Conservation (phyloP, 2,888 invertebrate species). For the Chirona hameri region DNA sequence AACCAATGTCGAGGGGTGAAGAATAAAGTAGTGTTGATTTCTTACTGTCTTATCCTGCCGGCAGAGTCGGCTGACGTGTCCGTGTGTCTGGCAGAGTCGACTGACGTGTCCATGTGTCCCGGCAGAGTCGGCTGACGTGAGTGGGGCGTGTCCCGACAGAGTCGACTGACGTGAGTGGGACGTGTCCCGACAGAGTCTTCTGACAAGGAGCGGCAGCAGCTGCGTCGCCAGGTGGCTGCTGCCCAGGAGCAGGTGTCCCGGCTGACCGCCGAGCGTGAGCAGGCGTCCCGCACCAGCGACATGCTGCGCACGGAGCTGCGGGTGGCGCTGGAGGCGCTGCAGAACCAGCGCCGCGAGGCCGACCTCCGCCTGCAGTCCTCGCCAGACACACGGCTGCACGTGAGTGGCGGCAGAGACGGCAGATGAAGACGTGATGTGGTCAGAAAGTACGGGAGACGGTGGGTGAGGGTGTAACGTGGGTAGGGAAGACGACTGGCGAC, state of each 20-base stretch:
- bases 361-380: not conserved
- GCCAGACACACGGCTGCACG: not conserved
- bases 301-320: conserved; percentile 26
- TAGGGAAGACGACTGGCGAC: no score
- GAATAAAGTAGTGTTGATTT: no score
- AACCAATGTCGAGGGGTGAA: no score
- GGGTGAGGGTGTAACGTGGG: no score
- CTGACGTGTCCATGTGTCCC: not conserved
- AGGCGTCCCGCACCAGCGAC: not conserved
- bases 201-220: not conserved
- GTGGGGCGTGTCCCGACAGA: no score
- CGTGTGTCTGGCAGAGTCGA: not conserved
- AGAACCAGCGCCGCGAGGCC: conserved; percentile 8
- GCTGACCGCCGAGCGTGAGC: not conserved
- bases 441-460: no score
- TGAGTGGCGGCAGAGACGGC: not conserved
- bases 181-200: no score
- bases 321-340: conserved; percentile 27
- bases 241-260: not conserved
- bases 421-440: no score
- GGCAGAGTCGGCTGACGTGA: no score
- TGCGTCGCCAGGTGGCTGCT: not conserved
- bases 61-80: no score
- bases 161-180: no score
- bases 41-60: no score